phyloP scores from a whole-genome alignment of 1,140 invertebrate genomes.

The Dermatophagoides farinae region DNA sequence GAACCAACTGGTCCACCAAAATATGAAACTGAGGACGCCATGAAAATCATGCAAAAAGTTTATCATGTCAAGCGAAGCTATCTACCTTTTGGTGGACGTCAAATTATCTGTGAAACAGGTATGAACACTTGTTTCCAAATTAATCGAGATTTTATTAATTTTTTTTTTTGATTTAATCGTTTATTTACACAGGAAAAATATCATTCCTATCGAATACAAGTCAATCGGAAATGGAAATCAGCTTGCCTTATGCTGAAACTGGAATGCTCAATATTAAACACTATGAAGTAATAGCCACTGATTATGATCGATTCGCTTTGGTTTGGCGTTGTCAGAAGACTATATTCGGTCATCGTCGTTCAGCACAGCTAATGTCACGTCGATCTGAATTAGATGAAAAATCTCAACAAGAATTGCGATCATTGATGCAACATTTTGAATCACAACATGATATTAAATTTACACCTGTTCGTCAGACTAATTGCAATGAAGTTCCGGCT shows the following conservation, averaged over 20 bases:
- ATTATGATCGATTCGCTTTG: conserved; percentile 49
- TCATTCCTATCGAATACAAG: background rate
- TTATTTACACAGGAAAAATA: conserved; percentile 2
- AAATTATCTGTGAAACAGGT: background rate
- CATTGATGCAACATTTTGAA: background rate
- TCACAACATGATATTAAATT: background rate
- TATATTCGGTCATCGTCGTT: conserved; percentile 45
- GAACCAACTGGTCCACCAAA: background rate
- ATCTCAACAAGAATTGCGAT: background rate
- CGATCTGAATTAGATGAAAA: background rate
- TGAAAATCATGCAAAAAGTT: background rate
- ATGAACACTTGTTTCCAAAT: background rate
- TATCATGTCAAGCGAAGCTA: background rate
- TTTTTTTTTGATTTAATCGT: background rate
- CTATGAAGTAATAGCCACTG: conserved; percentile 48
- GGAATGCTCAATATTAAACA: conserved; percentile 48
- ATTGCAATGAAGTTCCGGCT: background rate
- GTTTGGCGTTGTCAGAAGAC: conserved; percentile 59
- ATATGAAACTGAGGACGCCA: background rate
- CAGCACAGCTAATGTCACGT: conserved; percentile 52
- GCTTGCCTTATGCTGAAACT: conserved; percentile 22
- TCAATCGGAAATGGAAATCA: conserved; percentile 10
- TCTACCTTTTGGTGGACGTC: background rate
- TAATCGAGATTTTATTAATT: too few species aligned
- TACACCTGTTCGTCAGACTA: background rate